These are phyloP conservation scores for Proctacanthus coquilletti DNA, from an alignment of 1,140 invertebrate genomes.

Conservation along the genomic window DNA sequence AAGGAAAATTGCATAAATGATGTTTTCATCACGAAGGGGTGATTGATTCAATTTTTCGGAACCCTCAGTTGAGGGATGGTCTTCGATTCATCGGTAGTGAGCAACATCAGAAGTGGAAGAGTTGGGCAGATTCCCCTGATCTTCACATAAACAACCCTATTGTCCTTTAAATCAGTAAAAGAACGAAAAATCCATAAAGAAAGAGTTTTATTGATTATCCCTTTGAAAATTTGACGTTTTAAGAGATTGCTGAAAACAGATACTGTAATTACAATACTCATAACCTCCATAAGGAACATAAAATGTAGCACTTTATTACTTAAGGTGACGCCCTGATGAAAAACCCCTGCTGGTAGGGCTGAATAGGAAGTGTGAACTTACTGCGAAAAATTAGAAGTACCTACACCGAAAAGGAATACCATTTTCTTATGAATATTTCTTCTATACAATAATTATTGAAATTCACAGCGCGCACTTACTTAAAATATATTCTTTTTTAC, in stretches of 20 bases:
- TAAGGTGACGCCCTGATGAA: not conserved
- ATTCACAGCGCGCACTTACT: not conserved
- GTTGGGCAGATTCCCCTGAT: not conserved
- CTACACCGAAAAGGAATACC: not conserved
- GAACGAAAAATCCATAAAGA: not conserved
- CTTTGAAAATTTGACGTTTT: not conserved
- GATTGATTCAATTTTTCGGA: conserved; percentile 1
- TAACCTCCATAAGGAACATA: not conserved
- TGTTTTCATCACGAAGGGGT: not conserved
- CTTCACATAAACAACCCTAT: not conserved
- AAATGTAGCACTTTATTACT: not conserved
- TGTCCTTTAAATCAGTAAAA: not conserved
- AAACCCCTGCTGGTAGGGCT: not conserved
- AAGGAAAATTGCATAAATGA: not conserved
- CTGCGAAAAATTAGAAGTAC: not conserved
- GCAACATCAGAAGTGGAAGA: not conserved
- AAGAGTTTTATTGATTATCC: not conserved
- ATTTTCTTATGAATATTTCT: too few relatives aligned
- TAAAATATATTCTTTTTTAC: not conserved
- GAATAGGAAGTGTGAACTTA: not conserved
- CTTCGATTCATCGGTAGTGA: not conserved
- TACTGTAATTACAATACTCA: not conserved
- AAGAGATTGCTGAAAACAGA: not conserved
- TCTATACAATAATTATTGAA: not conserved
- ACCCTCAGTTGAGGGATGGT: not conserved